Conservation (phyloP, 2,888 invertebrate genomes). For the Catocala sponsa region DNA sequence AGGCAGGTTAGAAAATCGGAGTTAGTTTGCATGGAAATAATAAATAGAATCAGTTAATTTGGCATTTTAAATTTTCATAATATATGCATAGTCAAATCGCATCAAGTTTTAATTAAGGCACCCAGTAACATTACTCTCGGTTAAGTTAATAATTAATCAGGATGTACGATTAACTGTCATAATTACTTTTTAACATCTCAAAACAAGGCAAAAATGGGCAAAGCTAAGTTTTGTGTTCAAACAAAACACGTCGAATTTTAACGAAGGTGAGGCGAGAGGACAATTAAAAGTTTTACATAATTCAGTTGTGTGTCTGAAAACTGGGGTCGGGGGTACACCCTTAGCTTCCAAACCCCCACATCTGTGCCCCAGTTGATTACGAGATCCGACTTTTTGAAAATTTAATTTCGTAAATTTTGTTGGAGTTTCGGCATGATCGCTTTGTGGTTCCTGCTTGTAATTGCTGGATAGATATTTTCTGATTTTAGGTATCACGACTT, state of each 20-base stretch:
- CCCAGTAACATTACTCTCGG: background rate
- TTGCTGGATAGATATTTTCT: slow-evolving; percentile 2
- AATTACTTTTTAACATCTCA: slow-evolving; percentile 42
- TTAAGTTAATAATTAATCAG: slow-evolving; percentile 21
- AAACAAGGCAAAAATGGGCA: slow-evolving; percentile 38
- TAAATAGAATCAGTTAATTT: no score
- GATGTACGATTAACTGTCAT: slow-evolving; percentile 22
- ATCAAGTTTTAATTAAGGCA: no score
- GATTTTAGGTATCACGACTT: background rate
- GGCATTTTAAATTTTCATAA: no score
- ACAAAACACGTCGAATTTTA: slow-evolving; percentile 75
- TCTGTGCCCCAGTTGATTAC: slow-evolving; percentile 62
- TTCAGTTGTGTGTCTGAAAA: slow-evolving; percentile 66
- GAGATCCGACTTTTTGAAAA: slow-evolving; percentile 64
- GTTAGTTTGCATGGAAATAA: no score
- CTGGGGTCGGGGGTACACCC: slow-evolving; percentile 31
- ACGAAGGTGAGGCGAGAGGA: slow-evolving; percentile 71
- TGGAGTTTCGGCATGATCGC: slow-evolving; percentile 58
- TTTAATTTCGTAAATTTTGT: slow-evolving; percentile 62
- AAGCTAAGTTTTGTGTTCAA: slow-evolving; percentile 58
- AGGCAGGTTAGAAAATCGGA: no score
- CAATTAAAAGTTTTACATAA: slow-evolving; percentile 79
- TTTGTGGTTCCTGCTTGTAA: slow-evolving; percentile 37
- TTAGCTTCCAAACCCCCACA: slow-evolving; percentile 45
- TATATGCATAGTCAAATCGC: no score